Evolutionary conservation across 2,797 vertebrate genomes (phyloP), one percentile per base, ranked within the genome.

Genomic region (Paratrypauchen microcephalus): DNA sequence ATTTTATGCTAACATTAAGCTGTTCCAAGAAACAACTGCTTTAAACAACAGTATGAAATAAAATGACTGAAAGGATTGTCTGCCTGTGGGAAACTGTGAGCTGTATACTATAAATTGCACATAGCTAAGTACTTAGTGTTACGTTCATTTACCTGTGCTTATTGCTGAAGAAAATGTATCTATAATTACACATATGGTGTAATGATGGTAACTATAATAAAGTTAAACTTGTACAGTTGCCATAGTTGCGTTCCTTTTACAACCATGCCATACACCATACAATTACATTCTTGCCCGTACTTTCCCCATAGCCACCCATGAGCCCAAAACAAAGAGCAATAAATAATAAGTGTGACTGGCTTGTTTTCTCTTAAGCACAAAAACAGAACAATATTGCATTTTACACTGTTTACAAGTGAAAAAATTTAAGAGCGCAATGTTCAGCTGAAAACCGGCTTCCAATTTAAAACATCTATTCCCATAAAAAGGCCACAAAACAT

Each of bases 361-460:
- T 75, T 59, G 83, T 81, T 79, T 78, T 56, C 65, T 61, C 52
- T 57, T 45, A 71, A 71, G 65, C 64, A 80, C 71, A 67, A 77
- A 76, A 86, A 74, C 66, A 65, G 63, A 71, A 32, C 18, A 36
- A 60, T 58, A 58, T 58, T 30, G 58, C 48, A 71, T 77, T 71
- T 52, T 58, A 26, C 52, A 79, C 63, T 67, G 60, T 73, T 76
- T 68, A 79, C 67, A 71, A 75, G 18, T 70, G n/a, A 59, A 72
- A 72, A 63, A 71, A 65, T 30, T 32, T 62, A 58, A 70, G 61
- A 67, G 67, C 36, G 28, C 36, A 64, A 41, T 32, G 54, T 70
- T 73, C 58, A 55, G 70, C 55, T 65, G 58, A 36, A 62, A 52
- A 71, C 58, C 71, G 55, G 28, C 69, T 73, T 57, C 45, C 24